Evolutionary conservation across 2,888 invertebrate genomes (phyloP).

Genomic region (Pterostichus niger): DNA sequence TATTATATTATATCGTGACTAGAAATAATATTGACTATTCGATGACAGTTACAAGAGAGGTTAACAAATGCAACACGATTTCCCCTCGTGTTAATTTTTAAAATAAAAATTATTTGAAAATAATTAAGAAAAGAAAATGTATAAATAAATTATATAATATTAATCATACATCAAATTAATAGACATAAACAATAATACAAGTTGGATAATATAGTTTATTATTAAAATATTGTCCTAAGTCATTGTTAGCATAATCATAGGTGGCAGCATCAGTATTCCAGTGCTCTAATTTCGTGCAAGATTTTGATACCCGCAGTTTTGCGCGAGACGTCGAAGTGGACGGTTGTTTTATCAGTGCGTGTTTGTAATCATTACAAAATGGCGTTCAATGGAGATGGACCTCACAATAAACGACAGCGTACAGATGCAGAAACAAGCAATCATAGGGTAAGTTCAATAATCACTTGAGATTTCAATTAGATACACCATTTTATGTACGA

Average conservation of each 20-base stretch:
- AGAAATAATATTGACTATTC: not conserved
- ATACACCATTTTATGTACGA: slow-evolving; percentile 36
- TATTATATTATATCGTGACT: not conserved
- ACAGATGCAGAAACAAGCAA: slow-evolving; percentile 76
- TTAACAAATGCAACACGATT: slow-evolving; percentile 20
- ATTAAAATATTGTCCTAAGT: not conserved
- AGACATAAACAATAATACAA: not conserved
- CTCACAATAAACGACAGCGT: slow-evolving; percentile 77
- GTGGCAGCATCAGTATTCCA: slow-evolving; percentile 46
- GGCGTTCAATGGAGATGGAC: slow-evolving; percentile 86
- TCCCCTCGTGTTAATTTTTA: not conserved
- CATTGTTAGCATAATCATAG: slow-evolving; percentile 4
- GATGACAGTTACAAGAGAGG: not conserved
- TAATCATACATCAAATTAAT: too few species aligned
- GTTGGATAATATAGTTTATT: not conserved
- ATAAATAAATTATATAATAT: too few species aligned
- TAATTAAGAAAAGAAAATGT: too few species aligned
- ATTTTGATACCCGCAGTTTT: slow-evolving; percentile 72
- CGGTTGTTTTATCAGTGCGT: slow-evolving; percentile 70
- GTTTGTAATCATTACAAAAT: slow-evolving; percentile 78
- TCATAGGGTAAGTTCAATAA: slow-evolving; percentile 75
- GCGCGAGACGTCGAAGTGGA: slow-evolving; percentile 75
- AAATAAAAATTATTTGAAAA: too few species aligned
- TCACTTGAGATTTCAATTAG: slow-evolving; percentile 2
- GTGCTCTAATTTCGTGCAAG: slow-evolving; percentile 53